phyloP scores from a whole-genome alignment of 2,797 vertebrate species.

The Masticophis lateralis region DNA sequence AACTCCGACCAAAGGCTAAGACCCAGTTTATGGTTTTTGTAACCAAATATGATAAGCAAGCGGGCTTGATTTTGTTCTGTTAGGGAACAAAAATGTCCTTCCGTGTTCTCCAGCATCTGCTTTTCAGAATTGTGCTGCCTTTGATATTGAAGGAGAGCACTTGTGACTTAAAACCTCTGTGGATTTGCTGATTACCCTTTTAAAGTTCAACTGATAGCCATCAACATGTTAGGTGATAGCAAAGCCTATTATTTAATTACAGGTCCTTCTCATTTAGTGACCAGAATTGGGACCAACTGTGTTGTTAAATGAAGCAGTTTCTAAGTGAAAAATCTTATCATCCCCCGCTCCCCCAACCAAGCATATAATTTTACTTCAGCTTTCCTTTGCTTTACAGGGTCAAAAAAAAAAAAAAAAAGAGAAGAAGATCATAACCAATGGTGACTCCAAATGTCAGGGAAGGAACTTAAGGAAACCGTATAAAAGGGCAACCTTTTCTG shows the following conservation, averaged over 20 bases:
- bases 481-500: not conserved
- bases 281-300: not conserved
- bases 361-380: not conserved
- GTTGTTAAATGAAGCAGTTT: not conserved
- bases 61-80: not conserved
- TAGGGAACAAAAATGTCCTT: not conserved
- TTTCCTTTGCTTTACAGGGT: not conserved
- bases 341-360: fast-evolving
- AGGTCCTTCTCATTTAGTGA: not conserved
- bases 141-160: not conserved
- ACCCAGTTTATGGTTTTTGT: not conserved
- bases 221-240: not conserved
- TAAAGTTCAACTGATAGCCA: not conserved
- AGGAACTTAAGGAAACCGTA: not conserved
- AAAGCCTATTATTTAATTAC: not conserved
- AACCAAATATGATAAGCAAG: not conserved
- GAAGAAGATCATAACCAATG: not conserved
- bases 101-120: not conserved
- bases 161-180: not conserved
- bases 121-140: not conserved
- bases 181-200: not conserved
- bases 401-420: not conserved
- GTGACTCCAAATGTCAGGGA: not conserved
- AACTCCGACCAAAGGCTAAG: not conserved
- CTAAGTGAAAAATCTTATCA: not conserved